Evolutionary conservation across 2,797 vertebrate genomes (phyloP).

Genomic region (Siniperca obscura): DNA sequence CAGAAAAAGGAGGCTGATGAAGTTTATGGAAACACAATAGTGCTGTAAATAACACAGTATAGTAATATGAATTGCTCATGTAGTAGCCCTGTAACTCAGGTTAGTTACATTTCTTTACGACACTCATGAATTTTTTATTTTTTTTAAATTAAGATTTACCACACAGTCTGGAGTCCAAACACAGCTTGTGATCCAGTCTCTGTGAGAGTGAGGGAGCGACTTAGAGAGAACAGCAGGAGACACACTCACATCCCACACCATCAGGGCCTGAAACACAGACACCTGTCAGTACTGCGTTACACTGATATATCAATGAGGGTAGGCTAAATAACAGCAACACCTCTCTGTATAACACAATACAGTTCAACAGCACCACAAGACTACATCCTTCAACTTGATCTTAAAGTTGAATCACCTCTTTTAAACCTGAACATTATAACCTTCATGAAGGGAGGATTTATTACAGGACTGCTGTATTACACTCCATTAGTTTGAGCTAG

Average conservation of each 20-base stretch:
- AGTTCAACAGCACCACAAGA: background rate
- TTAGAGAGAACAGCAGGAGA: constrained; percentile 69
- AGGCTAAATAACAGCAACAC: background rate
- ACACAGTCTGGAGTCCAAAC: constrained; percentile 84
- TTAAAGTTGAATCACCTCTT: too few relatives aligned
- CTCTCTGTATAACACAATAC: background rate
- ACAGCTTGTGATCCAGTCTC: constrained; percentile 91
- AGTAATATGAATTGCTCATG: background rate
- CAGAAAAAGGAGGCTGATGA: background rate
- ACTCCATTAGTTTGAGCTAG: background rate
- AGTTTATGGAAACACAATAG: background rate
- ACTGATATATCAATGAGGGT: background rate
- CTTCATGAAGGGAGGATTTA: background rate
- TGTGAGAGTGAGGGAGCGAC: constrained; percentile 84
- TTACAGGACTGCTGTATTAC: too few relatives aligned
- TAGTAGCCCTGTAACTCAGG: background rate
- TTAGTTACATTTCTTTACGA: too few relatives aligned
- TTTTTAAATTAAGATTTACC: constrained; percentile 72
- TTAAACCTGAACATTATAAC: too few relatives aligned
- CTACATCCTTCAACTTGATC: too few relatives aligned
- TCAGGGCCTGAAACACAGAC: constrained; percentile 81
- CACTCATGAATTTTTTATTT: too few relatives aligned
- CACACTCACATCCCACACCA: constrained; percentile 86
- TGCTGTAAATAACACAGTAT: background rate
- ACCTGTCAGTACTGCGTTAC: background rate